phyloP scores from a whole-genome alignment of 2,888 invertebrate genomes.

The Tachina fera region DNA sequence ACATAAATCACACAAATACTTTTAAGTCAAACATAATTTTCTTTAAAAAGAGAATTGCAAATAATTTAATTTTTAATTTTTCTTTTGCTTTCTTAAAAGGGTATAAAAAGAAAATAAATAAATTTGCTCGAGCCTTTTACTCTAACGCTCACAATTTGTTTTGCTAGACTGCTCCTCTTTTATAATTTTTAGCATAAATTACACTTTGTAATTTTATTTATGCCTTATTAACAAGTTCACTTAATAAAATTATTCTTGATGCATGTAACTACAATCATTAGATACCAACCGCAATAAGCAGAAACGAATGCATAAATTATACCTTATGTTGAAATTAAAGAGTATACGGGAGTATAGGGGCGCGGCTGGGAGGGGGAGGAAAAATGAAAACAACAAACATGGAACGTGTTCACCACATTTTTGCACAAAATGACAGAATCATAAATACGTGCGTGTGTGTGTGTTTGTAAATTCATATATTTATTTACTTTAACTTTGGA shows the following conservation, averaged over 20 bases:
- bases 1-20: too few relatives aligned
- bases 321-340: not conserved
- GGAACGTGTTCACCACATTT: constrained; percentile 27
- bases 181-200: constrained; percentile 41
- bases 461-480: not conserved
- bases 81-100: too few relatives aligned
- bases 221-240: constrained; percentile 58
- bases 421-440: constrained; percentile 25
- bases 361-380: not conserved
- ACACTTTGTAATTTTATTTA: constrained; percentile 53
- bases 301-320: constrained; percentile 60
- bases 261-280: constrained; percentile 53
- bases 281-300: constrained; percentile 54
- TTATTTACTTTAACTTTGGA: not conserved
- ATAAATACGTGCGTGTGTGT: not conserved
- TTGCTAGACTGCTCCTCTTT: not conserved
- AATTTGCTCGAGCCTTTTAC: not conserved
- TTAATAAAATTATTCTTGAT: constrained; percentile 60
- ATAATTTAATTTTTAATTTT: too few relatives aligned
- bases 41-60: too few relatives aligned
- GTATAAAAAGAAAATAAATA: too few relatives aligned
- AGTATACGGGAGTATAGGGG: not conserved
- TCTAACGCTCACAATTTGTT: not conserved
- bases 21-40: too few relatives aligned
- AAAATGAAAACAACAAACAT: not conserved